Evolutionary conservation across 2,113 vertebrate species (phyloP).

Genomic region (Gymnarchus niloticus): DNA sequence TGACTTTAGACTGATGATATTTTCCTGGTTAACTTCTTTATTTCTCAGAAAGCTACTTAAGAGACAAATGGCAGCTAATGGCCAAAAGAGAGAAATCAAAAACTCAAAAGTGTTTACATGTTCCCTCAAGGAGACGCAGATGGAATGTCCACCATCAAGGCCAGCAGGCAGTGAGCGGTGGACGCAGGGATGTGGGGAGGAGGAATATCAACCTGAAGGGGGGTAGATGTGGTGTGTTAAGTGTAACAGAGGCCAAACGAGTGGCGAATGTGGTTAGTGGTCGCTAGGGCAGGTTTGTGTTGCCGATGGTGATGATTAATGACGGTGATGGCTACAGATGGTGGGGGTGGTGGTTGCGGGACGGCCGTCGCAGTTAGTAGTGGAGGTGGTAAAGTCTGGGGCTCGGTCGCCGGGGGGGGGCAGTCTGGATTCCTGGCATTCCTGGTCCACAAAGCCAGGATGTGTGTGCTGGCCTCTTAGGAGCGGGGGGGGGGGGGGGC

Average conservation of each 20-base stretch:
- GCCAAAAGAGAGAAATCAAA: neutral
- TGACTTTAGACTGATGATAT: neutral
- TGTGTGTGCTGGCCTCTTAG: constrained; percentile 54
- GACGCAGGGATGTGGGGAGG: neutral
- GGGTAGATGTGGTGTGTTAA: neutral
- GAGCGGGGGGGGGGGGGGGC: no score
- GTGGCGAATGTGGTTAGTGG: neutral
- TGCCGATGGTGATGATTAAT: neutral
- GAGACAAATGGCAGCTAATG: neutral
- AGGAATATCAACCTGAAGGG: neutral
- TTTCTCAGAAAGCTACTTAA: neutral
- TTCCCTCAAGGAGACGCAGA: neutral
- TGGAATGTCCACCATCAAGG: neutral
- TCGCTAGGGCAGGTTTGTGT: neutral
- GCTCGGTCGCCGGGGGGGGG: constrained; percentile 23
- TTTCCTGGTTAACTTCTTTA: neutral
- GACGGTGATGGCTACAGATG: neutral
- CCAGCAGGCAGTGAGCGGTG: neutral
- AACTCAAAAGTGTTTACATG: neutral
- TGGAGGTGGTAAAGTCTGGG: neutral
- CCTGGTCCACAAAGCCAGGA: constrained; percentile 69
- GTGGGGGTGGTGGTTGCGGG: neutral
- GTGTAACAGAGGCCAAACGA: neutral
- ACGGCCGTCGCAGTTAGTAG: neutral
- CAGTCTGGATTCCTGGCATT: constrained; percentile 60